A percentile compares a stretch with the other conserved stretches of the same genome.
Conservation (phyloP, 2,888 invertebrate genomes). For the Tachina fera region DNA sequence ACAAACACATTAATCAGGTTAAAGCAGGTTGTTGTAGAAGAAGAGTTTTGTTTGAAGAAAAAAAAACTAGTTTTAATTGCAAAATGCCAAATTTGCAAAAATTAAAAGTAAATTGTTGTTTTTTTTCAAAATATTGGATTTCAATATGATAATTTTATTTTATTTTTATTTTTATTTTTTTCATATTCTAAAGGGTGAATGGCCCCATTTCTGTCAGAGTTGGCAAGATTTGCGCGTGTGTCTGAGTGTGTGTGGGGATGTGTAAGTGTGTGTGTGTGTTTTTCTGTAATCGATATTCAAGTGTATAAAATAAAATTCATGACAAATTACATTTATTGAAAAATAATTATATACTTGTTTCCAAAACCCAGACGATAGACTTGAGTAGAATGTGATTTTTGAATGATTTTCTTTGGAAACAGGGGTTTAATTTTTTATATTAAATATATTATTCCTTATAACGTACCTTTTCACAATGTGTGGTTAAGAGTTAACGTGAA, state of each 20-base stretch:
- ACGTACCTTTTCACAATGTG: too few species aligned
- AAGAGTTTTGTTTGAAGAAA: slow-evolving; percentile 9
- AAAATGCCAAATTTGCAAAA: slow-evolving; percentile 50
- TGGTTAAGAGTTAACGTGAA: too few species aligned
- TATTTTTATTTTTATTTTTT: slow-evolving; percentile 20
- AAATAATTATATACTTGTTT: not conserved
- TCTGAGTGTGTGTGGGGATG: too few species aligned
- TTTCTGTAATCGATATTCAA: slow-evolving; percentile 50
- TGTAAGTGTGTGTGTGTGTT: too few species aligned
- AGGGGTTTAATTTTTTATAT: too few species aligned
- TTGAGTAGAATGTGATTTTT: not conserved
- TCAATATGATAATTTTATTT: slow-evolving; percentile 42
- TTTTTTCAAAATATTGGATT: slow-evolving; percentile 47
- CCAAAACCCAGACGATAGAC: not conserved
- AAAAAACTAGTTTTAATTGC: not conserved
- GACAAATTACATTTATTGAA: not conserved
- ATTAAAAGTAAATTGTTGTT: slow-evolving; percentile 44
- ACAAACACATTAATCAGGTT: slow-evolving; percentile 48
- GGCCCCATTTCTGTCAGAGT: slow-evolving; percentile 44
- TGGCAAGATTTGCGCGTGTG: slow-evolving; percentile 13
- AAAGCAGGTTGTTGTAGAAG: slow-evolving; percentile 28
- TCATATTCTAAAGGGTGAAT: slow-evolving; percentile 49
- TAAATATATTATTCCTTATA: too few species aligned
- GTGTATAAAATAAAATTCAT: not conserved
- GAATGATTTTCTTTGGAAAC: too few species aligned